Evolutionary conservation across 2,797 vertebrate genomes (phyloP).

Genomic region (Kryptopterus vitreolus): DNA sequence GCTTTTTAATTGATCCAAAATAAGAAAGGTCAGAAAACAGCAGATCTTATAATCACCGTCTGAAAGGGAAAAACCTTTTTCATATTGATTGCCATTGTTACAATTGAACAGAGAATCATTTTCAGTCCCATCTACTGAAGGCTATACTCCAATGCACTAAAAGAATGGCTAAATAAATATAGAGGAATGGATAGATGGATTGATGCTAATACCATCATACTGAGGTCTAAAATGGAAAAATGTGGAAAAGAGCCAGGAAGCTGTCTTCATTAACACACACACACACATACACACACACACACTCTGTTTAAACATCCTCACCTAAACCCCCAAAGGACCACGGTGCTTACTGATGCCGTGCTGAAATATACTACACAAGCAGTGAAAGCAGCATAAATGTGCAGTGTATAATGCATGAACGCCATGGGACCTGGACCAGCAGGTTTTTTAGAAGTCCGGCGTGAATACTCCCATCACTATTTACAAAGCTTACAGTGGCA

Average conservation of each 20-base stretch:
- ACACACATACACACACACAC: constrained; percentile 24
- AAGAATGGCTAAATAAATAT: background rate
- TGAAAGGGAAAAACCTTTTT: background rate
- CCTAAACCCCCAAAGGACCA: constrained; percentile 2
- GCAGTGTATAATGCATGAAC: background rate
- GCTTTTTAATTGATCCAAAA: background rate
- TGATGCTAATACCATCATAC: background rate
- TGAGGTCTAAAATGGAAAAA: constrained; percentile 12
- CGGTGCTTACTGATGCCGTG: background rate
- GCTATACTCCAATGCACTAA: background rate
- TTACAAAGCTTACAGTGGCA: background rate
- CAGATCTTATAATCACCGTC: background rate
- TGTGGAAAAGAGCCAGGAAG: background rate
- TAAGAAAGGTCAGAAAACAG: background rate
- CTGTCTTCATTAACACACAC: constrained; percentile 24
- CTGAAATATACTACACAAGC: constrained; percentile 10
- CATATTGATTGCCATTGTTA: background rate
- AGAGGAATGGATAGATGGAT: background rate
- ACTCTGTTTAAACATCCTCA: constrained; percentile 1
- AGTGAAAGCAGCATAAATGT: background rate
- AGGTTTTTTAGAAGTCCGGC: background rate
- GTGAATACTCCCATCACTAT: background rate
- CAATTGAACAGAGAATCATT: background rate
- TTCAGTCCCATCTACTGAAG: background rate
- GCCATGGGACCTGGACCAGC: background rate